phyloP scores from a whole-genome alignment of 2,113 vertebrate genomes.

The Alethe diademata region DNA sequence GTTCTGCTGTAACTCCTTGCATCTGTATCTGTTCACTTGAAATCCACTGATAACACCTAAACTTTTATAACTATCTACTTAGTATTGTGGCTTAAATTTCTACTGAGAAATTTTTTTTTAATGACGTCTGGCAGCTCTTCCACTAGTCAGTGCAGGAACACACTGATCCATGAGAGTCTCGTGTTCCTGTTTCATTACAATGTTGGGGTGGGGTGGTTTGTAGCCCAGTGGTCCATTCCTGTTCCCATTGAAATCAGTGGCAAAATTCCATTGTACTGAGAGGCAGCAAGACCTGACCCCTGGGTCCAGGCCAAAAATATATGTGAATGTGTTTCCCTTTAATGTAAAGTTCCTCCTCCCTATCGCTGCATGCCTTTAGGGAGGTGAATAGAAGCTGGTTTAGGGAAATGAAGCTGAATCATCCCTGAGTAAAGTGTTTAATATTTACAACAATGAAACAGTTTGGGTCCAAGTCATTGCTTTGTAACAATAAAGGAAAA shows the following conservation, averaged over 20 bases:
- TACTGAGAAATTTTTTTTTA: neutral
- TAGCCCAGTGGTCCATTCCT: neutral
- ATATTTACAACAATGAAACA: neutral
- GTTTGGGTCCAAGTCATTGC: neutral
- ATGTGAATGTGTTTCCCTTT: neutral
- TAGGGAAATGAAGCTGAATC: neutral
- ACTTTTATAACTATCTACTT: neutral
- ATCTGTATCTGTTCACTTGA: neutral
- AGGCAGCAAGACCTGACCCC: neutral
- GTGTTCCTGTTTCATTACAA: neutral
- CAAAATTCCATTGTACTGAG: neutral
- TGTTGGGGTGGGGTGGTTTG: neutral
- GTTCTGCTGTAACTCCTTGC: neutral
- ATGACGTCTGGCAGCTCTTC: neutral
- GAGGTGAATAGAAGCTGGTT: neutral
- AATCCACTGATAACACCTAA: neutral
- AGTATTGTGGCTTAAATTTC: neutral
- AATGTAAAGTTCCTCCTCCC: neutral
- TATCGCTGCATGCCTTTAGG: neutral
- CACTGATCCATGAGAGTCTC: accelerated
- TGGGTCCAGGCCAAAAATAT: neutral
- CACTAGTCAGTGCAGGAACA: neutral
- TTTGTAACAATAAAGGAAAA: neutral
- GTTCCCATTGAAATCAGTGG: accelerated
- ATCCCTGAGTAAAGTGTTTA: neutral